A percentile compares a stretch with the other conserved stretches of the same genome.
These are phyloP conservation scores for Empidonax traillii DNA, from an alignment of 2,113 vertebrate species.

Conservation along the genomic window DNA sequence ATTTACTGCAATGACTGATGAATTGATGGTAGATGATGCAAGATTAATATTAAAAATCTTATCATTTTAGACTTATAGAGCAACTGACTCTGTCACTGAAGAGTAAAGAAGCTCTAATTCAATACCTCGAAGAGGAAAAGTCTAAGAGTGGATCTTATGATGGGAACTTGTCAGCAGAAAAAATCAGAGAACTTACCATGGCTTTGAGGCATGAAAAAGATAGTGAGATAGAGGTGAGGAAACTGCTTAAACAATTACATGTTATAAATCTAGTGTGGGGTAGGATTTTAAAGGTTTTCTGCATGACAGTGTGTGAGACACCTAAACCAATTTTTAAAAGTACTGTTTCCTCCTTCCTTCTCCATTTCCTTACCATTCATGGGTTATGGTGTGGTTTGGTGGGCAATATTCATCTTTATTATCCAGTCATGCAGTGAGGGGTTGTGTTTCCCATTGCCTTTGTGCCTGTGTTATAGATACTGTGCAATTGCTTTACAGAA, in stretches of 20 bases:
- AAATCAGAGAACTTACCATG: conserved; percentile 60
- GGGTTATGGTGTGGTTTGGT: neutral
- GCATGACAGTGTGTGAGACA: neutral
- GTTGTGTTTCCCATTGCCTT: neutral
- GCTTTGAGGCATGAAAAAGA: conserved; percentile 74
- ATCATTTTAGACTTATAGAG: conserved; percentile 82
- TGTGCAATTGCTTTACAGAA: neutral
- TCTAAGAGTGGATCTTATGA: conserved; percentile 55
- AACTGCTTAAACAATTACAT: neutral
- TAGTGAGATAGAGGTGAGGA: conserved; percentile 80
- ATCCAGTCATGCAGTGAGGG: neutral
- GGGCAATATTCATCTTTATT: neutral
- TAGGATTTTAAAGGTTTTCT: neutral
- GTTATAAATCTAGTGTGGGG: neutral
- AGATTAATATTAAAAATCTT: conserved; percentile 67
- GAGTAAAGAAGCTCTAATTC: conserved; percentile 82
- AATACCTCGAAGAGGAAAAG: conserved; percentile 74
- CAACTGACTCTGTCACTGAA: conserved; percentile 82
- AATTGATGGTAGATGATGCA: conserved; percentile 1
- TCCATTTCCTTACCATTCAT: neutral
- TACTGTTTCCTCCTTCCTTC: neutral
- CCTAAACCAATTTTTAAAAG: neutral
- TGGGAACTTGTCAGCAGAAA: conserved; percentile 52
- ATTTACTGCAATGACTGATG: neutral
- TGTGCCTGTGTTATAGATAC: neutral